A percentile compares a stretch with the other conserved stretches of the same genome.
phyloP scores from a whole-genome alignment of 2,888 invertebrate genomes.

The Orthonevra nobilis region DNA sequence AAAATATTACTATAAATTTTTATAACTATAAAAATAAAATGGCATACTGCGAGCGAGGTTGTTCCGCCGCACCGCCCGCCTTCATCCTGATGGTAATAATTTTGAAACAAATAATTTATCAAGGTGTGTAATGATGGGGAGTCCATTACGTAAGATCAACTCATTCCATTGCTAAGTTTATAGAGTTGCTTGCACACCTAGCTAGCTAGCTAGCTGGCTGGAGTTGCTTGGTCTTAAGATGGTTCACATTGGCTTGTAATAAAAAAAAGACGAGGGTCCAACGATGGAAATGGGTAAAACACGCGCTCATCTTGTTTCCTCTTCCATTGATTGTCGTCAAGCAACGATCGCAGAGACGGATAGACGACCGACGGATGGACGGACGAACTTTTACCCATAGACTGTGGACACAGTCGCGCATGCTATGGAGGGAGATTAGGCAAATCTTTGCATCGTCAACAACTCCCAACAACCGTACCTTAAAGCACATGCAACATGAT shows the following conservation, averaged over 20 bases:
- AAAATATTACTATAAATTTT: slow-evolving; percentile 47
- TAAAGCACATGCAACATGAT: slow-evolving; percentile 22
- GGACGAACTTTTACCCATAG: slow-evolving; percentile 13
- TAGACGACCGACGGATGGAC: slow-evolving; percentile 29
- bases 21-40: slow-evolving; percentile 34
- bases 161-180: slow-evolving; percentile 55
- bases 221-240: no score
- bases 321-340: slow-evolving; percentile 68
- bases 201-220: slow-evolving; percentile 6
- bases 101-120: slow-evolving; percentile 71
- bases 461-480: slow-evolving; percentile 44
- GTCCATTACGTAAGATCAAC: slow-evolving; percentile 57
- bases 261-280: slow-evolving; percentile 14
- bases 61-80: not conserved
- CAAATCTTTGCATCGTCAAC: no score
- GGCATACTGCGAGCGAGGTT: not conserved
- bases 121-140: slow-evolving; percentile 70
- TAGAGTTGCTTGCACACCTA: slow-evolving; percentile 66
- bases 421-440: slow-evolving; percentile 34
- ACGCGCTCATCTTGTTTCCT: slow-evolving; percentile 68
- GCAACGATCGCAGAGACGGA: slow-evolving; percentile 58
- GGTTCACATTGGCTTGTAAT: no score
- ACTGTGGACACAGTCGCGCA: slow-evolving; percentile 25
- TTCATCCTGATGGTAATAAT: slow-evolving; percentile 39
- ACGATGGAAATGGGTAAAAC: slow-evolving; percentile 61